These are phyloP conservation scores for Caiman crocodilus DNA, from an alignment of 2,797 vertebrate genomes.

Conservation along the genomic window DNA sequence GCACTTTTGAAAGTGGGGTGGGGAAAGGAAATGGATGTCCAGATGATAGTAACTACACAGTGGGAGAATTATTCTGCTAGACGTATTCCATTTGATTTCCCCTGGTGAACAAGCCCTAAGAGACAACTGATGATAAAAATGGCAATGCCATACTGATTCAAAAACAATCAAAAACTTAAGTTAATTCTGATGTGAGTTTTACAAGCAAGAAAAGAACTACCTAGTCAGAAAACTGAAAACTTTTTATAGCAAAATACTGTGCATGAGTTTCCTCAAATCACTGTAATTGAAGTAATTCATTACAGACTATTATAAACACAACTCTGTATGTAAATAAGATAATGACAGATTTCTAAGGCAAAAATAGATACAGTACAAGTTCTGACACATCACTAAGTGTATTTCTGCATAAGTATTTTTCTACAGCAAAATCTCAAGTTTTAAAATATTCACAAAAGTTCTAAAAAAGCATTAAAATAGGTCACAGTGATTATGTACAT, in stretches of 20 bases:
- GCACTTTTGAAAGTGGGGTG: too few relatives aligned
- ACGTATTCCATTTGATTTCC: neutral
- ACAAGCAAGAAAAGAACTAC: too few relatives aligned
- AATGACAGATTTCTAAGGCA: neutral
- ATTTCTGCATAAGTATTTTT: neutral
- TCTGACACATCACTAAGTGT: neutral
- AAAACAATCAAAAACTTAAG: too few relatives aligned
- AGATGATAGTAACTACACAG: too few relatives aligned
- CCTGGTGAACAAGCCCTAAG: neutral
- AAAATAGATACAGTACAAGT: neutral
- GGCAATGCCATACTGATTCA: too few relatives aligned
- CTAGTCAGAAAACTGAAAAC: neutral
- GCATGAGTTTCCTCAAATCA: neutral
- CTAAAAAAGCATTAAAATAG: neutral
- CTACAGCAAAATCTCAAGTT: neutral
- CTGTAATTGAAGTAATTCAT: neutral
- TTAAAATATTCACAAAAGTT: neutral
- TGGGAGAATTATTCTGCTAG: neutral
- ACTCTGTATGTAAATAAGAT: neutral
- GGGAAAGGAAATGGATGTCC: too few relatives aligned
- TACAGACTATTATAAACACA: too few relatives aligned
- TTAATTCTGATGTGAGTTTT: too few relatives aligned
- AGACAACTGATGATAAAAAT: too few relatives aligned
- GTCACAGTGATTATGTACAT: neutral
- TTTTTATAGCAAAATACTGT: neutral